Percentiles rank a stretch among this genome's conserved stretches.
phyloP scores from a whole-genome alignment of 2,113 vertebrate species.

The Pseudorectes ferrugineus region DNA sequence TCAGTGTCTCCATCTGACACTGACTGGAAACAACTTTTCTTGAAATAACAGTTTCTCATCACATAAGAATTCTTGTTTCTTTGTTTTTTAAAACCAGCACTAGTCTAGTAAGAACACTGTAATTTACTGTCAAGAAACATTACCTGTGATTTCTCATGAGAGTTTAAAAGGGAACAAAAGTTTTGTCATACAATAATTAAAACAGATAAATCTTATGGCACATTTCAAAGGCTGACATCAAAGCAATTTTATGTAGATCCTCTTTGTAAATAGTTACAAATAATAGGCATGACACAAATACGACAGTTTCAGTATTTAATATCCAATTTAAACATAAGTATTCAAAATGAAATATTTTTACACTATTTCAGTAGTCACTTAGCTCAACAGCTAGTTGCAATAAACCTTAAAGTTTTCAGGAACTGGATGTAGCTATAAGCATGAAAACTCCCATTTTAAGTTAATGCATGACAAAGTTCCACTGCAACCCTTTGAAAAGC shows the following conservation, averaged over 20 bases:
- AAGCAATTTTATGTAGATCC: constrained; percentile 38
- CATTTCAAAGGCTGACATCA: constrained; percentile 31
- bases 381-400: constrained; percentile 2
- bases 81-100: neutral
- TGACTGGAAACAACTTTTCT: neutral
- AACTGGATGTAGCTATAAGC: neutral
- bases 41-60: neutral
- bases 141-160: neutral
- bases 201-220: neutral
- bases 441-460: constrained; percentile 3
- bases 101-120: neutral
- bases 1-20: neutral
- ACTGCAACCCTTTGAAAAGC: neutral
- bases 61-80: neutral
- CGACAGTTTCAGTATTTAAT: constrained; percentile 37
- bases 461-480: neutral
- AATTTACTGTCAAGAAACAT: neutral
- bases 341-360: constrained; percentile 41
- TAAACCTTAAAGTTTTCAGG: neutral
- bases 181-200: neutral
- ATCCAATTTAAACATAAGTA: constrained; percentile 54
- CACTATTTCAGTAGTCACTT: constrained; percentile 45
- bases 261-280: constrained; percentile 53
- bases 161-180: neutral
- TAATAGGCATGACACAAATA: constrained; percentile 46